Base-by-base conservation (phyloP, 2,888 invertebrate genomes). In the Noctua comes region DNA sequence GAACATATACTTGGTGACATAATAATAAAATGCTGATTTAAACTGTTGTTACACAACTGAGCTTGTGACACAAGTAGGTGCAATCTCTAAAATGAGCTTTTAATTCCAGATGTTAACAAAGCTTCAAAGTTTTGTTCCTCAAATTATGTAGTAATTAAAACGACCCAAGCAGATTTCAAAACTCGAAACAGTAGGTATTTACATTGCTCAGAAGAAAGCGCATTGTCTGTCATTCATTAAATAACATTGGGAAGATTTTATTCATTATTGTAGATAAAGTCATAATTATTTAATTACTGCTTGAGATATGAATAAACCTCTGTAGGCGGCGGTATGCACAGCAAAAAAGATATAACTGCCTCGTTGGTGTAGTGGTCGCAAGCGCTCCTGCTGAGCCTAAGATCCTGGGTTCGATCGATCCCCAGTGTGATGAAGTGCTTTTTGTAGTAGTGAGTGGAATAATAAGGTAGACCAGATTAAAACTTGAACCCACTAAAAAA, bases 1-100 rank as follows among this genome's bases (percentile, higher is more conserved):
- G 51, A 90, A 90, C 86, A 80, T 81, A 79, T 83, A 79, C 68
- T 62, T 74, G 24, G 40, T 78, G 79, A 57, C 68, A 76, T 86
- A 74, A 74, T 65, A 72, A 73, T 74, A 69, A 65, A 71, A 76
- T 48, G 18, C 31, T 66, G 40, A 69, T 36, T 76, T 27, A 46
- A 73, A 65, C 31, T n/a, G 54, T 74, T 82, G 59, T 73, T 11
- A 43, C 70, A 59, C 46, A 71, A 16, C 27, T 54, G 31, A 48
- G 54, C 43, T 57, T 72, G 27, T 43, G 27, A 68, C 51, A 24
- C 46, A 27, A 59, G n/a, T 57, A n/a, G 21, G 36, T 76, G 36
- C 43, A 27, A 6, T 64, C n/a, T 27, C 57, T 8, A 54, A 40
- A n/a, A 46, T 46, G 16, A 18, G 54, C 59, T 51, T 13, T 27